Percentiles rank a stretch among this genome's conserved stretches.
phyloP scores from a whole-genome alignment of 2,888 invertebrate genomes.

The Brachylomia viminalis region DNA sequence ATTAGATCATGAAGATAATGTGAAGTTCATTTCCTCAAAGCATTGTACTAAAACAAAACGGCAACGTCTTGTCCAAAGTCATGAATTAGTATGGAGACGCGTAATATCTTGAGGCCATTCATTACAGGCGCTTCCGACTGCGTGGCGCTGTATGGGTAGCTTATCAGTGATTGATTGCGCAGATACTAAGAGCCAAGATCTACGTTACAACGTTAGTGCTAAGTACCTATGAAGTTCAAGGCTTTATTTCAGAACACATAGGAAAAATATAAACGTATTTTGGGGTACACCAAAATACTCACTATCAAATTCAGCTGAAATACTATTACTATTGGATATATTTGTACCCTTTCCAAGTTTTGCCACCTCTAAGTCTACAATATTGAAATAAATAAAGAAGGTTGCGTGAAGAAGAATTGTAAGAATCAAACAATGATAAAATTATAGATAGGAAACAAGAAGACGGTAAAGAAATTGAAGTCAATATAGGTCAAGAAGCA shows the following conservation, averaged over 20 bases:
- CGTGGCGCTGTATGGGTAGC: slow-evolving; percentile 66
- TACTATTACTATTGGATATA: background rate
- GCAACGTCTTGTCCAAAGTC: slow-evolving; percentile 46
- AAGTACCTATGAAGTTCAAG: slow-evolving; percentile 51
- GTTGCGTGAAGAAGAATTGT: background rate
- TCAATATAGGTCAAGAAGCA: slow-evolving; percentile 10
- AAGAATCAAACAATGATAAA: background rate
- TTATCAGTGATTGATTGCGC: slow-evolving; percentile 70
- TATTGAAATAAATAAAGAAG: background rate
- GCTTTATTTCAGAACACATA: background rate
- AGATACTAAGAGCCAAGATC: slow-evolving; percentile 64
- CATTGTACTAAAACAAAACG: slow-evolving; percentile 39
- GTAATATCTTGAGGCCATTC: slow-evolving; percentile 67
- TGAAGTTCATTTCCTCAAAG: slow-evolving; percentile 22
- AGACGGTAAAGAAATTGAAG: background rate
- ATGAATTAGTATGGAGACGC: slow-evolving; percentile 65
- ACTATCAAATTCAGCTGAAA: background rate
- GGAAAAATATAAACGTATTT: background rate
- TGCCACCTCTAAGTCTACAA: background rate
- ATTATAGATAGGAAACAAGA: background rate
- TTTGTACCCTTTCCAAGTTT: background rate
- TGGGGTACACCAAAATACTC: background rate
- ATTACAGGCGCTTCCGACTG: slow-evolving; percentile 68
- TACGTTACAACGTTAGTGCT: slow-evolving; percentile 46
- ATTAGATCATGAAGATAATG: slow-evolving; percentile 25